phyloP scores from a whole-genome alignment of 2,797 vertebrate genomes.

The Lepus oiostolus region DNA sequence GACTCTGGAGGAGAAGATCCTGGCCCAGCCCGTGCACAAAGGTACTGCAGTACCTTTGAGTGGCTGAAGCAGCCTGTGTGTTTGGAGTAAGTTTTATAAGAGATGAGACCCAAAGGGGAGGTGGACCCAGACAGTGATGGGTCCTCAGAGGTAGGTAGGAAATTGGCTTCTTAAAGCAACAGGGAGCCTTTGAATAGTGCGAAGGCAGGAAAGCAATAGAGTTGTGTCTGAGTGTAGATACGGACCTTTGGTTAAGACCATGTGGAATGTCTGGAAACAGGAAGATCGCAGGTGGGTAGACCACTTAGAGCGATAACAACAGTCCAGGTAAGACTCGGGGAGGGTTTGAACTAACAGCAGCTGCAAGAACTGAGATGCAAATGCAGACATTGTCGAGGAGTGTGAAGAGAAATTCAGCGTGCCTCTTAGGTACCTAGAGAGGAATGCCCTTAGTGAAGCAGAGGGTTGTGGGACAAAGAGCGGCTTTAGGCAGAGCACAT shows the following conservation, averaged over 20 bases:
- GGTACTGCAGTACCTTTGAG: neutral
- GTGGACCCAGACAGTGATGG: neutral
- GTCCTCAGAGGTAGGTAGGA: neutral
- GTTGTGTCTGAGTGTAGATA: conserved; percentile 10
- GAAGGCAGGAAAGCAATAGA: neutral
- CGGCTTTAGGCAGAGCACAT: neutral
- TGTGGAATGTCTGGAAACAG: conserved; percentile 2
- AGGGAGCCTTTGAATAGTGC: neutral
- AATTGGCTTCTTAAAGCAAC: neutral
- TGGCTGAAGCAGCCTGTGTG: neutral
- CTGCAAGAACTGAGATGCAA: neutral
- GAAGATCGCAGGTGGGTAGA: neutral
- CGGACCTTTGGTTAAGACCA: neutral
- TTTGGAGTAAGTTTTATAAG: neutral
- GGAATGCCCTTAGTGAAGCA: neutral
- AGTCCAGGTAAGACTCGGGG: neutral
- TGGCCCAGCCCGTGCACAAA: neutral
- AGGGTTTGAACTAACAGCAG: neutral
- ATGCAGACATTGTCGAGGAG: neutral
- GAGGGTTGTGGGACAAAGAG: neutral
- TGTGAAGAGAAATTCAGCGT: neutral
- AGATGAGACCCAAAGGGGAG: neutral
- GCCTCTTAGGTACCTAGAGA: neutral
- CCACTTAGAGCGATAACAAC: neutral
- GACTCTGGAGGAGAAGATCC: neutral